Evolutionary conservation across 2,113 vertebrate species (phyloP).

Genomic region (Phaethon lepturus): DNA sequence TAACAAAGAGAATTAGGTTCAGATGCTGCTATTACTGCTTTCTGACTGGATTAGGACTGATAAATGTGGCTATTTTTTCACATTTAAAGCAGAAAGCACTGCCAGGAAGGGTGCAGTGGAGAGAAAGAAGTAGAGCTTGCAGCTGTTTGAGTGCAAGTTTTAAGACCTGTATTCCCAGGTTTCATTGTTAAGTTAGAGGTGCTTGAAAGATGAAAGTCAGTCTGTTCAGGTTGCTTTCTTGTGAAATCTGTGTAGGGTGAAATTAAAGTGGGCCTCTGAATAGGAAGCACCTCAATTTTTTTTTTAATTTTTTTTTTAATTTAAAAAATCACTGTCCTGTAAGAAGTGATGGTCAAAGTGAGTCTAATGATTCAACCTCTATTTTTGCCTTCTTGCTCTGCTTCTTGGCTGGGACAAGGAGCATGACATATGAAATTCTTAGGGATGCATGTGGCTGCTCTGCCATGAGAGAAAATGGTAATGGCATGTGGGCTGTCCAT

Average conservation of each 20-base stretch:
- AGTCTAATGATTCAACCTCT: accelerated
- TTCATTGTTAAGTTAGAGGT: neutral
- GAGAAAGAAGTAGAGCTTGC: neutral
- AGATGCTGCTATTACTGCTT: neutral
- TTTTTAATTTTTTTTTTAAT: neutral
- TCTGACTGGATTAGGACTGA: neutral
- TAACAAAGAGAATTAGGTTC: neutral
- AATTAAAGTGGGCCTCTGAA: neutral
- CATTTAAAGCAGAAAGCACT: neutral
- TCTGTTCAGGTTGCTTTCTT: neutral
- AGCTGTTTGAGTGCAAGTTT: neutral
- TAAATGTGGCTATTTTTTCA: neutral
- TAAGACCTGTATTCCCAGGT: neutral
- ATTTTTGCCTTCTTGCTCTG: neutral
- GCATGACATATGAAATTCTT: neutral
- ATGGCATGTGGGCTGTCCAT: neutral
- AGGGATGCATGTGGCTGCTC: neutral
- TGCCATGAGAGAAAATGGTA: neutral
- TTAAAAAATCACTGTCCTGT: neutral
- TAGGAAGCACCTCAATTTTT: neutral
- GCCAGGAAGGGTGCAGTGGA: neutral
- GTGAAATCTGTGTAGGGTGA: neutral
- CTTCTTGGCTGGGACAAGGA: neutral
- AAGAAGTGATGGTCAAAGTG: neutral
- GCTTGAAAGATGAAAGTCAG: neutral